Evolutionary conservation across 2,888 invertebrate genomes (phyloP), one percentile per base, ranked within the genome.

Genomic region (Apocheima hispidaria): DNA sequence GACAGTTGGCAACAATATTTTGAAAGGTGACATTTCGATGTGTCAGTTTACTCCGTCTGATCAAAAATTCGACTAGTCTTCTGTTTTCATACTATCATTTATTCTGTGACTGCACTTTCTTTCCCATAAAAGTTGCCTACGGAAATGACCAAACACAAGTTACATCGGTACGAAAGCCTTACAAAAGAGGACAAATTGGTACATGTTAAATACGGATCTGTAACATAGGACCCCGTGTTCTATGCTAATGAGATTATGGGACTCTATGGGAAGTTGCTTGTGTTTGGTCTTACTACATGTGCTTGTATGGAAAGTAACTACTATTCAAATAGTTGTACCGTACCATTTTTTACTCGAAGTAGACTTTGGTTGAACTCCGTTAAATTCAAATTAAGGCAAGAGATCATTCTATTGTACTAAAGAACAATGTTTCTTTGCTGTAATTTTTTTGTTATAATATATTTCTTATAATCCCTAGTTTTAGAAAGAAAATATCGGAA

Each of bases 231-330:
- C 59, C 67, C 48, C 70, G 58, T 77, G 76, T 75, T 65, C 62
- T 77, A 81, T 80, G 79, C 64, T 70, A 81, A 81, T 78, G 50
- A 18, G 38, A 51, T 54, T n/a, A 35, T 41, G 12, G 38, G 51
- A 23, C 48, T 14, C 28, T 28, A 48, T 54, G 49, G 54, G 60
- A 60, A 49, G 49, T 44, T 16, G 14, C 41, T 26, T 60, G 53
- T 48, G 38, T 44, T 52, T 20, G 48, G 26, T 4, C 9, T 26
- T 4, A 36, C 18, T 43, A 57, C 43, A 50, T 35, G 18, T 9
- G 9, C 38, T 20, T 5, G 20, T n/a, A 33, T 36, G 43, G 53
- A 36, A 30, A 46, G 20, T 18, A 12, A 40, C 20, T 43, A 43
- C 26, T 12, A 26, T 43, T 26, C 26, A 23, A 43, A 23, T 43